Percentiles rank a stretch among this genome's conserved stretches.
phyloP scores from a whole-genome alignment of 2,113 vertebrate genomes.

The Pristiophorus japonicus region DNA sequence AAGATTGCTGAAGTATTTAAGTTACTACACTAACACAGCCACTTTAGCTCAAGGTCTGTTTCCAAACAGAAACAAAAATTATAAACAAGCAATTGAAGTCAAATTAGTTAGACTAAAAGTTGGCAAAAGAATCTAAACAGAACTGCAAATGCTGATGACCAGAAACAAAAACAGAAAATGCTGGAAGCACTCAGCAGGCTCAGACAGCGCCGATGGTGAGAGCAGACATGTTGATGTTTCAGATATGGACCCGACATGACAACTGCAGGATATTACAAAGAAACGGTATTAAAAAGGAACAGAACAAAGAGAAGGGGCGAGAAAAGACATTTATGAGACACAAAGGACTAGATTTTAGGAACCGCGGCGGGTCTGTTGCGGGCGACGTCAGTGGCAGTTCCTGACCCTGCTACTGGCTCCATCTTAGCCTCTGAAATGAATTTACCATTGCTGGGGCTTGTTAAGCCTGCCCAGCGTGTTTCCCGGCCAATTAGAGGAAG shows the following conservation, averaged over 20 bases:
- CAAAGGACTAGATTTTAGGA: too few relatives aligned
- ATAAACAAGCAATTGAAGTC: neutral
- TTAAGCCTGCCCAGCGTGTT: too few relatives aligned
- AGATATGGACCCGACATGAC: neutral
- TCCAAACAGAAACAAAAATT: neutral
- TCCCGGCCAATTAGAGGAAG: too few relatives aligned
- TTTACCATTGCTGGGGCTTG: too few relatives aligned
- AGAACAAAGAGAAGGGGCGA: neutral
- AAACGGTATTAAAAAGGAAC: neutral
- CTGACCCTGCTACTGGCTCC: too few relatives aligned
- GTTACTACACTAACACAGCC: neutral
- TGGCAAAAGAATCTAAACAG: neutral
- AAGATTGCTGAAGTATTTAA: neutral
- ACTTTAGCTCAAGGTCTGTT: neutral
- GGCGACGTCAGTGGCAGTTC: too few relatives aligned
- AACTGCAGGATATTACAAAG: neutral
- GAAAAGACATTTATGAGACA: neutral
- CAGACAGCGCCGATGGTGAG: neutral
- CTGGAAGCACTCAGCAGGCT: neutral
- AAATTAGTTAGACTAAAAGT: neutral
- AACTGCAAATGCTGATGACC: neutral
- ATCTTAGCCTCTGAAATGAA: too few relatives aligned
- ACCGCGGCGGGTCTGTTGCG: too few relatives aligned
- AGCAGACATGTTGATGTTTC: neutral
- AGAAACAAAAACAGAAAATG: neutral